A percentile compares a stretch with the other conserved stretches of the same genome.
Evolutionary conservation across 2,797 vertebrate genomes (phyloP).

Genomic region (Siniperca obscura): DNA sequence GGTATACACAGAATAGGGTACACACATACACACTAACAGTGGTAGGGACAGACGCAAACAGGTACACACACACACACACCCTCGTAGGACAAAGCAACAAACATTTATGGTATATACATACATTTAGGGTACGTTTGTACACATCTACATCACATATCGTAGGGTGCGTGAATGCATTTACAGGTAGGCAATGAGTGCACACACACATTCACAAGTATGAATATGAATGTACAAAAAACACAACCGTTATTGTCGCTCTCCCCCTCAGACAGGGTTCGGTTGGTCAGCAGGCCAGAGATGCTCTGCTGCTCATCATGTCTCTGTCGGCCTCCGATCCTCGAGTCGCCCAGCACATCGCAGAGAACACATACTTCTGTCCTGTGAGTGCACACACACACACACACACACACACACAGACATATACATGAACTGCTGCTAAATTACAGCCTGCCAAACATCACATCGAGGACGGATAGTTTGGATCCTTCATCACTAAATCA

Average conservation of each 20-base stretch:
- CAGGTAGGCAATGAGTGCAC: background rate
- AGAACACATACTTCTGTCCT: constrained; percentile 97
- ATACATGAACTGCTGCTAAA: background rate
- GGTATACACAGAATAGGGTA: background rate
- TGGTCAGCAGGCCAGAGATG: constrained; percentile 93
- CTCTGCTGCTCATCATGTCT: constrained; percentile 95
- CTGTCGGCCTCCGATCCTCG: constrained; percentile 90
- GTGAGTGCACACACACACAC: constrained; percentile 83
- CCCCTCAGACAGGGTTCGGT: constrained; percentile 88
- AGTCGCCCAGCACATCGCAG: constrained; percentile 91
- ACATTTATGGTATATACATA: too few relatives aligned
- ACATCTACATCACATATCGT: too few relatives aligned
- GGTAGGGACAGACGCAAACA: background rate
- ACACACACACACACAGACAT: constrained; percentile 5
- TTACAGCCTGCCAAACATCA: background rate
- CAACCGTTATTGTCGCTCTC: background rate
- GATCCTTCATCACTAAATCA: background rate
- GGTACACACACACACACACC: background rate
- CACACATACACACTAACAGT: background rate
- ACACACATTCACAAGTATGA: background rate
- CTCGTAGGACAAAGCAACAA: too few relatives aligned
- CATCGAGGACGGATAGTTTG: background rate
- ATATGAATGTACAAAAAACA: background rate
- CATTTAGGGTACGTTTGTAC: too few relatives aligned
- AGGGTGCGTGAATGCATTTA: too few relatives aligned